These are phyloP conservation scores for Drosophila nigromelanica DNA, from an alignment of 1,140 invertebrate genomes.

Conservation along the genomic window DNA sequence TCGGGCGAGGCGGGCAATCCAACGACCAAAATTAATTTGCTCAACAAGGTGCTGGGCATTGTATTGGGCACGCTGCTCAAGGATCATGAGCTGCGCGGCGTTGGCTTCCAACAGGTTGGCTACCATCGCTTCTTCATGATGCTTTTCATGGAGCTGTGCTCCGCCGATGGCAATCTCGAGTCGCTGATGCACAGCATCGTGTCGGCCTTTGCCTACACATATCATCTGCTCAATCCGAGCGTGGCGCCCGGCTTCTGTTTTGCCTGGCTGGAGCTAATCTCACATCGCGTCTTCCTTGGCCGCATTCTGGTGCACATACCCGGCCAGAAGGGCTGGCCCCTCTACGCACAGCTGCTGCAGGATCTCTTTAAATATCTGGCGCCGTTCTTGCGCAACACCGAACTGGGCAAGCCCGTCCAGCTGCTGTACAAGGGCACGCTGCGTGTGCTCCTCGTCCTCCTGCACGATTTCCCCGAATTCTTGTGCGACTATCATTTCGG, in stretches of 20 bases:
- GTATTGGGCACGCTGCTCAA: conserved; percentile 97
- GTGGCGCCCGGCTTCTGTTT: conserved; percentile 98
- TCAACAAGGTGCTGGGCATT: conserved; percentile 98
- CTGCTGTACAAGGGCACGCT: conserved; percentile 98
- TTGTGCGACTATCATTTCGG: conserved; percentile 99
- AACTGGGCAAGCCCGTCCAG: conserved; percentile 96
- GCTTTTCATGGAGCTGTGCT: conserved; percentile 98
- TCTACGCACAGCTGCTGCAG: conserved; percentile 95
- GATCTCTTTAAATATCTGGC: conserved; percentile 98
- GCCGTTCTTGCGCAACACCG: conserved; percentile 98
- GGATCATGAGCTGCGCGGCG: conserved; percentile 95
- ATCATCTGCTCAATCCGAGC: conserved; percentile 96
- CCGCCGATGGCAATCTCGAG: conserved; percentile 93
- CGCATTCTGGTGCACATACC: conserved; percentile 95
- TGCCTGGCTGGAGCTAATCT: conserved; percentile 98
- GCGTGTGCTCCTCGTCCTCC: conserved; percentile 96
- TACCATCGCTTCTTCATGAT: conserved; percentile 99
- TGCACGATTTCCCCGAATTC: conserved; percentile 99
- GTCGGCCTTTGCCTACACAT: conserved; percentile 95
- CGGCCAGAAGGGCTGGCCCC: conserved; percentile 93
- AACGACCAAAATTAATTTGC: conserved; percentile 96
- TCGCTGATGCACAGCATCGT: conserved; percentile 85
- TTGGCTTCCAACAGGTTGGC: conserved; percentile 97
- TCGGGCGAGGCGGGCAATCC: conserved; percentile 94
- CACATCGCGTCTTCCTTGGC: conserved; percentile 98